phyloP scores from a whole-genome alignment of 2,797 vertebrate species.

The Acanthornis magna region DNA sequence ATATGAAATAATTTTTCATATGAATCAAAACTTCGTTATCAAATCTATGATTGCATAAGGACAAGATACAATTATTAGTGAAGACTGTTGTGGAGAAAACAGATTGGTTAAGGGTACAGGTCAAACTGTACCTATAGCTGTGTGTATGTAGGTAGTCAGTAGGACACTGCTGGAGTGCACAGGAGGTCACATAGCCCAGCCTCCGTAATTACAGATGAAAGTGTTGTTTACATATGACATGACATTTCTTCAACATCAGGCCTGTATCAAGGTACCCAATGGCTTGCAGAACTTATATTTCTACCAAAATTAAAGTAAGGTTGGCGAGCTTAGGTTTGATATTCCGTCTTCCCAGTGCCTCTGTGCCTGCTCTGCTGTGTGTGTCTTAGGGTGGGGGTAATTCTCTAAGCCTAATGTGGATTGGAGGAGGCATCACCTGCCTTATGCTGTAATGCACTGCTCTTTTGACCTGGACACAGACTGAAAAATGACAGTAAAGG shows the following conservation, averaged over 20 bases:
- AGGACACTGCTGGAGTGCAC: not conserved
- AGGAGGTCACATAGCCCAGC: not conserved
- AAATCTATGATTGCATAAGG: not conserved
- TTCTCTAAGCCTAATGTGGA: not conserved
- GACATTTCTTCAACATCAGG: not conserved
- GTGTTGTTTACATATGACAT: not conserved
- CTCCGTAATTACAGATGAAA: not conserved
- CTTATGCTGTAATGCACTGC: not conserved
- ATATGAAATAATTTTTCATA: no score
- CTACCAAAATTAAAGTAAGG: not conserved
- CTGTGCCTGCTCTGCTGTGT: not conserved
- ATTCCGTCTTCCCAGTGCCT: not conserved
- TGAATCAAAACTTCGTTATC: no score
- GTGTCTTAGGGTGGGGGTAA: not conserved
- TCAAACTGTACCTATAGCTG: no score
- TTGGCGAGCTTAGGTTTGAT: not conserved
- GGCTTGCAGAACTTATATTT: not conserved
- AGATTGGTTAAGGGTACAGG: not conserved
- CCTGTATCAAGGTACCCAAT: not conserved
- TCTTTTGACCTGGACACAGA: not conserved
- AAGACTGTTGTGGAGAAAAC: not conserved
- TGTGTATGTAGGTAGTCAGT: not conserved
- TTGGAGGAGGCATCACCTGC: not conserved
- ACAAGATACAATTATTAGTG: not conserved
- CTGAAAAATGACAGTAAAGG: not conserved